These are phyloP conservation scores for Mormyrops boulengeri DNA, from an alignment of 2,797 vertebrate genomes.

Conservation along the genomic window DNA sequence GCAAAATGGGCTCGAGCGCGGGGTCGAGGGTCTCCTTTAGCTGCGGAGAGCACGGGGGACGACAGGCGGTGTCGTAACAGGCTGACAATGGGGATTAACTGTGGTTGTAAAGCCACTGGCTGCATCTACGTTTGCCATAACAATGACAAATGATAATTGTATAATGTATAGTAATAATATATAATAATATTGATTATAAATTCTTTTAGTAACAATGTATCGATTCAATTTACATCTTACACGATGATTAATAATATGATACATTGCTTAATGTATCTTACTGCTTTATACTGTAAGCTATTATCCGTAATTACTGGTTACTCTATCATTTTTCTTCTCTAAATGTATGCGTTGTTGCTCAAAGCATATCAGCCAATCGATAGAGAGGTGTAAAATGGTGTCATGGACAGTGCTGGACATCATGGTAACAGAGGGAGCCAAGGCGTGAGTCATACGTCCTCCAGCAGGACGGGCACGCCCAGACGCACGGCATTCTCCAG, in stretches of 20 bases:
- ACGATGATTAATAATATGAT: background rate
- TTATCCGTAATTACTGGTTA: background rate
- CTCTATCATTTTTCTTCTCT: background rate
- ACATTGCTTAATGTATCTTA: background rate
- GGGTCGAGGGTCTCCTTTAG: constrained; percentile 76
- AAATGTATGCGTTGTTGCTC: background rate
- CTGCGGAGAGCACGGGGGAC: constrained; percentile 41
- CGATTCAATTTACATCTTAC: background rate
- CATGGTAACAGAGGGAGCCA: background rate
- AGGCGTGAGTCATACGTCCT: constrained; percentile 57
- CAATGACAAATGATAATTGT: background rate
- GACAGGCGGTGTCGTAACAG: background rate
- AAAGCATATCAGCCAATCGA: background rate
- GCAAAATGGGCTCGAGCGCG: constrained; percentile 72
- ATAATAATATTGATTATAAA: background rate
- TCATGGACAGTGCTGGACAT: background rate
- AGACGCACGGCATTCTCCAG: constrained; percentile 74
- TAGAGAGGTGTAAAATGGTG: background rate
- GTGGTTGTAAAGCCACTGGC: too few relatives aligned
- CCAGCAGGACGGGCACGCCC: constrained; percentile 71
- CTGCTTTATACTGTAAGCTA: background rate
- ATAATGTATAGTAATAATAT: background rate
- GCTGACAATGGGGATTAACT: background rate
- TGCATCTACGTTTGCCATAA: background rate
- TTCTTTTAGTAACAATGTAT: background rate